Evolutionary conservation across 2,797 vertebrate species (phyloP), one percentile per base, ranked within the genome.

Genomic region (Columba guinea): DNA sequence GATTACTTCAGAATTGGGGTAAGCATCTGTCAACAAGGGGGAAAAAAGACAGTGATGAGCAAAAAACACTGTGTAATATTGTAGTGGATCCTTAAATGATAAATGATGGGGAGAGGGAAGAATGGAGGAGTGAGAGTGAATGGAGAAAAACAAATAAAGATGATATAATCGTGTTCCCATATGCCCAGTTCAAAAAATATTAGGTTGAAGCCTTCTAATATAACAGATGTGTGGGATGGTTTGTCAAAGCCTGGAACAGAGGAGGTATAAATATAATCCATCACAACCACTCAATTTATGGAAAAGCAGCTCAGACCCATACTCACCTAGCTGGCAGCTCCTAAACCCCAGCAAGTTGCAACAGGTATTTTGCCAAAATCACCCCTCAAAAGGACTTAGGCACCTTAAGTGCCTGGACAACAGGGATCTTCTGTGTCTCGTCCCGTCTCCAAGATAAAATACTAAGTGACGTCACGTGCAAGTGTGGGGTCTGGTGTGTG

Each of bases 1-100:
- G 74, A 99, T 98, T 20, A 99, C 99, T 97, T 99, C 99, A 1
- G 99, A 99, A 67, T 99, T 98, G 3, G 99, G 99, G 95, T 99
- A 99, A 5, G 99, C 99, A 73, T 99, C 99, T 99, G 94, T 51
- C 7, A 30, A 18, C 26, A 65, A 41, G 6, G 7, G 24, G 55
- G 2, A 3, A 49, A 22, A 89, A 69, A 69, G 28, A 65, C 1
- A 1, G 46, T n/a, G 26, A 65, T 44, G 87, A 59, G 32, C 51
- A 46, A 81, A 73, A 80, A 52, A 1, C 60, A 76, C 11, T 18
- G 21, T 49, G 49, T 84, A 83, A 67, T 96, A 74, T 92, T 89
- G 83, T 76, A 87, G 59, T 69, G 30, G 27, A 73, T 87, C 63
- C n/a, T 89, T 78, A 90, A 85, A 89, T n/a, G 12, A 78, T 83